These are phyloP conservation scores for Lacanobia wlatinum DNA, from an alignment of 2,888 invertebrate species.

Conservation along the genomic window DNA sequence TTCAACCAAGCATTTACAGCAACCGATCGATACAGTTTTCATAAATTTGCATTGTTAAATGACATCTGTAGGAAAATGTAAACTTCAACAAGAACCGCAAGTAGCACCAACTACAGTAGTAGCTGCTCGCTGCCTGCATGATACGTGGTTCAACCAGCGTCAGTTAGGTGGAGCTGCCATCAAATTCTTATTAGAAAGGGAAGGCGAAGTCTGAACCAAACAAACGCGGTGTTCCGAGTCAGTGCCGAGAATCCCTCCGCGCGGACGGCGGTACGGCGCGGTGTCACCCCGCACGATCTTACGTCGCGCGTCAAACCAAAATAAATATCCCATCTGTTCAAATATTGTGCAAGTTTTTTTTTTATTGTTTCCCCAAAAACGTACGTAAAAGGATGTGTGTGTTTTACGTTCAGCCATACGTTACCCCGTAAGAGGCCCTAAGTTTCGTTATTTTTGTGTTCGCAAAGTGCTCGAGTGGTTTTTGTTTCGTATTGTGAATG, in stretches of 20 bases:
- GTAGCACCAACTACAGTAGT: neutral
- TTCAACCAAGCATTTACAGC: neutral
- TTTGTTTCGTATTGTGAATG: constrained; percentile 87
- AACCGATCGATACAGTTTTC: neutral
- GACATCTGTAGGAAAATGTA: constrained; percentile 40
- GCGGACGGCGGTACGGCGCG: constrained; percentile 68
- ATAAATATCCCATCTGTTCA: constrained; percentile 89
- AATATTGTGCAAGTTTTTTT: constrained; percentile 87
- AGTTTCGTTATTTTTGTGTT: constrained; percentile 83
- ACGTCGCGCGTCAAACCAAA: constrained; percentile 86
- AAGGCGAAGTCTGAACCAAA: constrained; percentile 78
- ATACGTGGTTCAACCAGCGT: constrained; percentile 17
- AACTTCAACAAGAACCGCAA: neutral
- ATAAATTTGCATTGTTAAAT: neutral
- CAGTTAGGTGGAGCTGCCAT: constrained; percentile 76
- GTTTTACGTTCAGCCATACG: constrained; percentile 71
- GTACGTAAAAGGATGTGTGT: constrained; percentile 78
- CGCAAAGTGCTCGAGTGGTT: constrained; percentile 83
- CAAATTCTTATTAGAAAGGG: constrained; percentile 78
- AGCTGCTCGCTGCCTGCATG: neutral
- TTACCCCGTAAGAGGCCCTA: constrained; percentile 70
- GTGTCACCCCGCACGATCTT: constrained; percentile 58
- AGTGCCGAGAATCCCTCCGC: constrained; percentile 83
- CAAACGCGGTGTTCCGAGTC: constrained; percentile 71
- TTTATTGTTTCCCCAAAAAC: constrained; percentile 81